Evolutionary conservation across 2,797 vertebrate species (phyloP).

Genomic region (Schizothorax lantsangensis): DNA sequence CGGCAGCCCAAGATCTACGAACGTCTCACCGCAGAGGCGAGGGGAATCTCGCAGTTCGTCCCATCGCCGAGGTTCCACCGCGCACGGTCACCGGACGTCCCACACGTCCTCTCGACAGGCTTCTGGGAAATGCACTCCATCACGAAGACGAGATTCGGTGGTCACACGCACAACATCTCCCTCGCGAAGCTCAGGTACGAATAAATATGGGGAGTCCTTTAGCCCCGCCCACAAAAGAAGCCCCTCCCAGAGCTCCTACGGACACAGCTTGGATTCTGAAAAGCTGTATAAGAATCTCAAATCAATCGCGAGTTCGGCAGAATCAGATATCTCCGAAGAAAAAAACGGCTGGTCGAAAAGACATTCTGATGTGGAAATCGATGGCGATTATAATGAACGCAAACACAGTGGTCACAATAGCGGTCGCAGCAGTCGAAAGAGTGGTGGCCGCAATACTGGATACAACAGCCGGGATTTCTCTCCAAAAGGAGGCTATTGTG

Average conservation of each 20-base stretch:
- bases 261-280: slow-evolving; percentile 80
- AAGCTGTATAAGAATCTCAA: slow-evolving; percentile 80
- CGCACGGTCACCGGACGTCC: slow-evolving; percentile 56
- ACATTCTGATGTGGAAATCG: slow-evolving; percentile 37
- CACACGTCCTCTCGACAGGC: slow-evolving; percentile 65
- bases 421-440: slow-evolving; percentile 56
- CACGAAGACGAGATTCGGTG: slow-evolving; percentile 66
- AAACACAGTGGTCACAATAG: slow-evolving; percentile 24
- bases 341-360: slow-evolving; percentile 65
- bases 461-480: slow-evolving; percentile 72
- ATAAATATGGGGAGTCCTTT: slow-evolving; percentile 63
- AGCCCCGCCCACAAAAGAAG: slow-evolving; percentile 64
- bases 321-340: slow-evolving; percentile 61
- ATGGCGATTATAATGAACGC: slow-evolving; percentile 28
- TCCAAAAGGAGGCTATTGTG: slow-evolving; percentile 66
- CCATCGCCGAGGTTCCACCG: slow-evolving; percentile 66
- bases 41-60: slow-evolving; percentile 59
- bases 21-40: slow-evolving; percentile 72
- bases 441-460: slow-evolving; percentile 61
- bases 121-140: slow-evolving; percentile 77
- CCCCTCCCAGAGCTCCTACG: slow-evolving; percentile 73
- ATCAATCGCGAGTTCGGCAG: slow-evolving; percentile 73
- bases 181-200: slow-evolving; percentile 59
- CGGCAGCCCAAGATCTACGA: slow-evolving; percentile 74
- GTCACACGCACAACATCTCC: slow-evolving; percentile 66